phyloP scores from a whole-genome alignment of 2,797 vertebrate genomes.

The Psittacula derbiana region DNA sequence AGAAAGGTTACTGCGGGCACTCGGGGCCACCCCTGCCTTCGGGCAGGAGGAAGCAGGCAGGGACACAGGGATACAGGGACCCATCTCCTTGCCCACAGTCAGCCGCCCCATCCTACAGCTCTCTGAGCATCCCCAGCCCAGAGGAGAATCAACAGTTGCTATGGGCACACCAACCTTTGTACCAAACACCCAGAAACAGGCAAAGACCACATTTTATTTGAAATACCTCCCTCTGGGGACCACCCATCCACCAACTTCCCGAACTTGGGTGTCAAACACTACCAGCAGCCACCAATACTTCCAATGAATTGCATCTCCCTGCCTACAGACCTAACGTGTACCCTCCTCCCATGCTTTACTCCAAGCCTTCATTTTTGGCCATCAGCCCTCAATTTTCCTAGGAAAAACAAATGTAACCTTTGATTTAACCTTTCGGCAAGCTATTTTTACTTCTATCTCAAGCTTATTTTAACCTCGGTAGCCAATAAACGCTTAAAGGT shows the following conservation, averaged over 20 bases:
- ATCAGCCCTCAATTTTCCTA: conserved; percentile 41
- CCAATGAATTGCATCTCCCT: not conserved
- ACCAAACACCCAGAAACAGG: not conserved
- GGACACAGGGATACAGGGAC: not conserved
- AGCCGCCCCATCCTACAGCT: not conserved
- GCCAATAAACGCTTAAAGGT: conserved; percentile 66
- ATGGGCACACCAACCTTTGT: not conserved
- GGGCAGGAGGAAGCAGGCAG: not conserved
- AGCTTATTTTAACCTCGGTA: conserved; percentile 61
- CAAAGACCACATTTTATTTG: not conserved
- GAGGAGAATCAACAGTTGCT: conserved; percentile 21
- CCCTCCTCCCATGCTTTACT: not conserved
- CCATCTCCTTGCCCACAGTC: not conserved
- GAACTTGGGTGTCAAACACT: not conserved
- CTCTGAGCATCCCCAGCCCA: not conserved
- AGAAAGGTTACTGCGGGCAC: conserved; percentile 26
- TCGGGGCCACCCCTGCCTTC: not conserved
- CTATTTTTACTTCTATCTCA: conserved; percentile 54
- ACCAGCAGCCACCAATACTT: conserved; percentile 39
- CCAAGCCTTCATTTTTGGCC: conserved; percentile 1
- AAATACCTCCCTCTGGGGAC: not conserved
- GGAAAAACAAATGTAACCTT: conserved; percentile 63
- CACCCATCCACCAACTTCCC: conserved; percentile 17
- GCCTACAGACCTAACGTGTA: not conserved
- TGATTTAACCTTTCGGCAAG: conserved; percentile 60